phyloP scores from a whole-genome alignment of 2,113 vertebrate species.

The Chloroceryle aenea region DNA sequence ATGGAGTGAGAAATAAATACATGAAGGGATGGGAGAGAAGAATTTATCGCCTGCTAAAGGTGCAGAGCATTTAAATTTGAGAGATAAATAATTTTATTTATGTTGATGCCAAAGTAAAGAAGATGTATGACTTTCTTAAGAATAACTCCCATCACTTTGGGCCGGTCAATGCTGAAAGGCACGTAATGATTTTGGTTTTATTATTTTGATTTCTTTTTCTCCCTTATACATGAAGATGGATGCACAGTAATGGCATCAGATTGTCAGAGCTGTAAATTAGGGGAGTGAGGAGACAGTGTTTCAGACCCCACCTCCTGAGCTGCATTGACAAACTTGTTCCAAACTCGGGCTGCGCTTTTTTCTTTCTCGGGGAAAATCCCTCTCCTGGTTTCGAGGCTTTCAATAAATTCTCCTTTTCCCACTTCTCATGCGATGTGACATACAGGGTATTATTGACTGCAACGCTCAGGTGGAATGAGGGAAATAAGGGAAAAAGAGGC shows the following conservation, averaged over 20 bases:
- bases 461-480: background rate
- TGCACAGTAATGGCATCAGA: background rate
- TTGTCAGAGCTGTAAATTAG: slow-evolving; percentile 52
- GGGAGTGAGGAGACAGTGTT: background rate
- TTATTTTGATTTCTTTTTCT: background rate
- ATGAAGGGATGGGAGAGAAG: background rate
- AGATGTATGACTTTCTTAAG: slow-evolving; percentile 58
- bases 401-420: slow-evolving; percentile 11
- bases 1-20: background rate
- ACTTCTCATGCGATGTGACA: background rate
- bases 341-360: background rate
- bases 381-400: background rate
- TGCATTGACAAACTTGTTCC: background rate
- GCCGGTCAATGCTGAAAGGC: slow-evolving; percentile 54
- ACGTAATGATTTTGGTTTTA: slow-evolving; percentile 33
- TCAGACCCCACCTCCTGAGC: background rate
- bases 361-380: background rate
- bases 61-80: slow-evolving; percentile 59
- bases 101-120: slow-evolving; percentile 63
- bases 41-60: slow-evolving; percentile 56
- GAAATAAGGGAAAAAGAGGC: background rate
- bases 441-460: background rate
- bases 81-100: slow-evolving; percentile 76
- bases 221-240: slow-evolving; percentile 21
- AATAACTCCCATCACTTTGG: slow-evolving; percentile 13